phyloP scores from a whole-genome alignment of 2,113 vertebrate species.

The Prinia subflava region DNA sequence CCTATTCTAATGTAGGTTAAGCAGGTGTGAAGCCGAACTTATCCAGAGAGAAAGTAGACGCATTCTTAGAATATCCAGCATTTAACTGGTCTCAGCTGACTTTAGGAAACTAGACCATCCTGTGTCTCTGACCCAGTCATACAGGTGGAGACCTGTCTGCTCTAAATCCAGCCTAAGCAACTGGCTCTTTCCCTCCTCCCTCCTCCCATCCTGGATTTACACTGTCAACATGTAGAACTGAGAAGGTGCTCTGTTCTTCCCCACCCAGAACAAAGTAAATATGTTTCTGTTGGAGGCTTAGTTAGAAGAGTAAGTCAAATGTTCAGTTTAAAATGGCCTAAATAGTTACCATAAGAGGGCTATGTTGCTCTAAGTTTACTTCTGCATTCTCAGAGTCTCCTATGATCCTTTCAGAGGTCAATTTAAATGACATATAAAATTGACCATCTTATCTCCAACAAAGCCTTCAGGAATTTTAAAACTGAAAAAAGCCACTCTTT shows the following conservation, averaged over 20 bases:
- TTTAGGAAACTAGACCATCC: conserved; percentile 29
- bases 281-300: background rate
- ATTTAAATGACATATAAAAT: background rate
- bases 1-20: conserved; percentile 81
- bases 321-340: background rate
- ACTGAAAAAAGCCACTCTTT: background rate
- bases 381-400: background rate
- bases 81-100: conserved; percentile 63
- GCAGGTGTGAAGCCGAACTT: conserved; percentile 71
- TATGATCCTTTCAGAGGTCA: background rate
- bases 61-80: conserved; percentile 20
- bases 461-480: conserved; percentile 1
- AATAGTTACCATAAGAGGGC: background rate
- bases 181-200: background rate
- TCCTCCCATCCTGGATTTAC: background rate
- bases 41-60: conserved; percentile 56
- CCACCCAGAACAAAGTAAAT: background rate
- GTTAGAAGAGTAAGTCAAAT: background rate
- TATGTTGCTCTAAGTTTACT: background rate
- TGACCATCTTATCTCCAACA: background rate
- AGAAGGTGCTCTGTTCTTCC: background rate
- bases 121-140: conserved; percentile 34
- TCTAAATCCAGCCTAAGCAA: conserved; percentile 23
- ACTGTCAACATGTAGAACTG: background rate
- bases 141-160: conserved; percentile 12